Conservation (phyloP, 2,888 invertebrate genomes). For the Hypercompe scribonia region DNA sequence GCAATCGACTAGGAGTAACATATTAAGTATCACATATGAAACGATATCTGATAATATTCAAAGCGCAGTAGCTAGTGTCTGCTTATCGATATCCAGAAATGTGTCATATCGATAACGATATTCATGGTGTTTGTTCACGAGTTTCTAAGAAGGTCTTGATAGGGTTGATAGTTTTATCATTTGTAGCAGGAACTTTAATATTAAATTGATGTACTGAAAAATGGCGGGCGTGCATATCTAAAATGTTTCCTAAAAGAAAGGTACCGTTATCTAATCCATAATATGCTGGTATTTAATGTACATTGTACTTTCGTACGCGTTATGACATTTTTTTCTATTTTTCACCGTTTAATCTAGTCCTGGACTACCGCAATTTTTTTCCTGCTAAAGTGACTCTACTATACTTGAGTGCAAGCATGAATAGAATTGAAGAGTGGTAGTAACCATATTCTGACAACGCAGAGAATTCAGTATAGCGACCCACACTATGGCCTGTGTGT, state of each 20-base stretch:
- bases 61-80: constrained; percentile 38
- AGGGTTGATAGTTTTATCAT: constrained; percentile 22
- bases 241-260: neutral
- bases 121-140: constrained; percentile 30
- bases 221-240: neutral
- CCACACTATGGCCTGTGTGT: too few relatives aligned
- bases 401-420: too few relatives aligned
- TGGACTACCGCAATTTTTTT: too few relatives aligned
- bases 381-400: too few relatives aligned
- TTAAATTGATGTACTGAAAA: constrained; percentile 2
- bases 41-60: constrained; percentile 31
- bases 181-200: constrained; percentile 8
- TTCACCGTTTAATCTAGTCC: too few relatives aligned
- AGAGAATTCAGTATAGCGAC: too few relatives aligned
- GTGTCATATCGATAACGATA: constrained; percentile 51
- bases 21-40: neutral
- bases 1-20: too few relatives aligned
- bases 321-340: too few relatives aligned
- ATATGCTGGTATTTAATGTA: too few relatives aligned
- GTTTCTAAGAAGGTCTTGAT: constrained; percentile 44
- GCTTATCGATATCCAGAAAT: constrained; percentile 49
- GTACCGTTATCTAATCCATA: neutral
- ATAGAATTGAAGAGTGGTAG: too few relatives aligned
- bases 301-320: too few relatives aligned
- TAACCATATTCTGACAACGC: too few relatives aligned